Base-by-base conservation (phyloP, 2,797 vertebrate species). In the Oreochromis grahami region DNA sequence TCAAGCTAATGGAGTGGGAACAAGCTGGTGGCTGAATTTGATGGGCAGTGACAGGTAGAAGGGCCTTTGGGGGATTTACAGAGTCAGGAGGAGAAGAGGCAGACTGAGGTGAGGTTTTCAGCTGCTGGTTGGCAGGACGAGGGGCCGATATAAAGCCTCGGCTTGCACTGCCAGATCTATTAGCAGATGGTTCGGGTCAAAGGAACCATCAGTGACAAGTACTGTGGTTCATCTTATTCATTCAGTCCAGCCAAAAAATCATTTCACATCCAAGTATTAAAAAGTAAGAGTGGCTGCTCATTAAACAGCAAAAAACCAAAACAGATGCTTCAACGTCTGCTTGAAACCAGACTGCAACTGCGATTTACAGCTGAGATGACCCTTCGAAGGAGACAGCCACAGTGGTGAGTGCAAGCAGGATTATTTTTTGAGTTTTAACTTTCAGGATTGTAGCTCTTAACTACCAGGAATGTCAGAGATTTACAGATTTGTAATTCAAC, bases 1-100 rank as follows among this genome's bases (percentile, higher is more conserved):
- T 95, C 94, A 94, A 92, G 89, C 90, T 95, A 95, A 96, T 92
- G 58, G 88, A 87, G 91, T 90, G 92, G 85, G 89, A 93, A 88
- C 85, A 43, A 79, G 78, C 82, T 50, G 51, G 77, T 81, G 83
- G 83, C 50, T 84, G 77, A 86, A 34, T 4, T 2, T 58, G 72
- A 91, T 84, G 84, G 84, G 87, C 81, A 78, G 58, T 7, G 78
- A 85, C 88, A 91, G 82, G 91, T 85, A 89, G 82, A 84, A 80
- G 48, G 70, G 92, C 91, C 91, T 50, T 82, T 74, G 91, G 90
- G 90, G 88, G 84, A 91, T 95, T 96, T 10, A 26, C 24, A 36
- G 72, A 79, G 83, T 81, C 45, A n/a, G 51, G 41, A 74, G 45
- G 43, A 45, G 32, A 63, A 21, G 38, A 78, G 45, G 8, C 19